These are phyloP conservation scores for Anorthoa munda DNA, from an alignment of 2,888 invertebrate species.

Conservation along the genomic window DNA sequence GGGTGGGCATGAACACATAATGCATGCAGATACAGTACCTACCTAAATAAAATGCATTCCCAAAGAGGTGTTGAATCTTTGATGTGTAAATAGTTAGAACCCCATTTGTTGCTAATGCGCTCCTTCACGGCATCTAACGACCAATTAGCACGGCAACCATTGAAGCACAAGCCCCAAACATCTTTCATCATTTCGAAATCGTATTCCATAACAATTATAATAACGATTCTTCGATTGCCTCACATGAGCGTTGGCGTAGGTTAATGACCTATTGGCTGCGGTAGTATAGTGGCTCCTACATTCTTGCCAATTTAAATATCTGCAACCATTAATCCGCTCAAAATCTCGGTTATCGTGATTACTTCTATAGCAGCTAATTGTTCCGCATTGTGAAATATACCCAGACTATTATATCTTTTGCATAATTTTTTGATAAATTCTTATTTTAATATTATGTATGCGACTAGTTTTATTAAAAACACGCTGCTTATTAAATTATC, in stretches of 20 bases:
- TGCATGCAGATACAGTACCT: neutral
- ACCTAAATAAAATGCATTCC: constrained; percentile 7
- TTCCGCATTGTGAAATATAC: constrained; percentile 52
- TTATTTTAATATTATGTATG: constrained; percentile 14
- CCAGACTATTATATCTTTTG: neutral
- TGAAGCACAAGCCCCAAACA: constrained; percentile 1
- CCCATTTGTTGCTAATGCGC: constrained; percentile 26
- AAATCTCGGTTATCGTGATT: constrained; percentile 32
- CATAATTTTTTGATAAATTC: constrained; percentile 28
- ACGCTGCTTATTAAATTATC: constrained; percentile 6
- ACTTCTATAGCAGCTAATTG: constrained; percentile 33
- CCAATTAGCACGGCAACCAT: constrained; percentile 26
- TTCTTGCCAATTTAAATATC: constrained; percentile 51
- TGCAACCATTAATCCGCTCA: constrained; percentile 23
- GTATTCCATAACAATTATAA: constrained; percentile 37
- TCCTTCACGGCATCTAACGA: constrained; percentile 28
- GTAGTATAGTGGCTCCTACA: constrained; percentile 12
- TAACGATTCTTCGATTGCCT: constrained; percentile 38
- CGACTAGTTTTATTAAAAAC: constrained; percentile 10
- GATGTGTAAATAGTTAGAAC: constrained; percentile 21
- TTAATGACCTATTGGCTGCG: constrained; percentile 43
- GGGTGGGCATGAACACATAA: neutral
- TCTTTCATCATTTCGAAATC: constrained; percentile 36
- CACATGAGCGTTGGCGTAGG: constrained; percentile 21
- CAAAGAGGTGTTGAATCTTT: constrained; percentile 17